phyloP scores from a whole-genome alignment of 2,888 invertebrate species.

The Acanthosepion lycidas region DNA sequence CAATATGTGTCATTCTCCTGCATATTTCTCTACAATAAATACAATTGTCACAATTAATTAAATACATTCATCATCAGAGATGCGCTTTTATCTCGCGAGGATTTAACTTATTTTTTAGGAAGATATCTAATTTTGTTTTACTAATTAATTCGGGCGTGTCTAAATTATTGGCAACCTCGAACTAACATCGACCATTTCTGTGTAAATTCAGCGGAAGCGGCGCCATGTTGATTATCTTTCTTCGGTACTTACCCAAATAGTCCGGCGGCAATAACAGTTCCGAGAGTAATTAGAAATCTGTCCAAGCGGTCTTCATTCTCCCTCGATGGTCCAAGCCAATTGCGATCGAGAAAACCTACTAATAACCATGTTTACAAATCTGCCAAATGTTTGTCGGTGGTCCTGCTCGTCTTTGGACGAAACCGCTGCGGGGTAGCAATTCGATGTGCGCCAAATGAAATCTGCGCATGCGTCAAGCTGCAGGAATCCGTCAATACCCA shows the following conservation, averaged over 20 bases:
- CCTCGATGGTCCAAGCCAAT: neutral
- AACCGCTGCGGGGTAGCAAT: neutral
- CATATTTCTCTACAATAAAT: too few relatives aligned
- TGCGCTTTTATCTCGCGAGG: neutral
- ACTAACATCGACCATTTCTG: neutral
- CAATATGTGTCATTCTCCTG: too few relatives aligned
- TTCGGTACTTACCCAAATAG: neutral
- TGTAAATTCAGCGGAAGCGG: neutral
- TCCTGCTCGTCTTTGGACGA: neutral
- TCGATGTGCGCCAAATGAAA: neutral
- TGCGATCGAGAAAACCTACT: neutral
- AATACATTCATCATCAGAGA: too few relatives aligned
- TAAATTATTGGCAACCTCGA: neutral
- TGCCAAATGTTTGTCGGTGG: slow-evolving; percentile 21
- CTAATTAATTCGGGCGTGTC: neutral
- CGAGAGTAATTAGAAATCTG: slow-evolving; percentile 33
- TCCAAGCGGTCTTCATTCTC: neutral
- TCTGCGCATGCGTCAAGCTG: neutral
- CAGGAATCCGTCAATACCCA: neutral
- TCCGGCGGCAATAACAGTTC: slow-evolving; percentile 33
- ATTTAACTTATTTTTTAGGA: neutral
- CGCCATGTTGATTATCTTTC: neutral
- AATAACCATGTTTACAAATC: neutral
- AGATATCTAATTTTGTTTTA: neutral
- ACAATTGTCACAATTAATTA: too few relatives aligned